Evolutionary conservation across 1,140 invertebrate species (phyloP).

Genomic region (Eupristina koningsbergeri): DNA sequence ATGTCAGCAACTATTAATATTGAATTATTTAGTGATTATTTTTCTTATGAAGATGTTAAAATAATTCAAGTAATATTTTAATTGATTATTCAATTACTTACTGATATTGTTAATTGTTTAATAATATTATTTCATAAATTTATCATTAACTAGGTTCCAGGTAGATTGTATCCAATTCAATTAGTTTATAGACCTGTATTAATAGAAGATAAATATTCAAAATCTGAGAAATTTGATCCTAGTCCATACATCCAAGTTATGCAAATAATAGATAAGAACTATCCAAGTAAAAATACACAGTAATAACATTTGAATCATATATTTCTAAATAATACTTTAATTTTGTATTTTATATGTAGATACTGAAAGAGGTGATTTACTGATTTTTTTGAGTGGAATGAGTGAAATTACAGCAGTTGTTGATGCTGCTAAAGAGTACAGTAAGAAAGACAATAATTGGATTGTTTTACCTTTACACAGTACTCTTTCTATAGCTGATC

Average conservation of each 20-base stretch:
- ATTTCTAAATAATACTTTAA: constrained; percentile 39
- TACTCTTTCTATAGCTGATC: constrained; percentile 91
- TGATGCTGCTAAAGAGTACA: constrained; percentile 90
- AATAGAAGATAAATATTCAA: constrained; percentile 80
- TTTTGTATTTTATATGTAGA: constrained; percentile 74
- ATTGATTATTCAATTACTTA: constrained; percentile 27
- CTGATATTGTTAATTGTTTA: too few relatives aligned
- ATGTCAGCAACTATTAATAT: constrained; percentile 99
- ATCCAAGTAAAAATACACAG: constrained; percentile 75
- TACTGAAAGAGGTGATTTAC: constrained; percentile 92
- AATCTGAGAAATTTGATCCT: constrained; percentile 87
- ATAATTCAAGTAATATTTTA: constrained; percentile 81
- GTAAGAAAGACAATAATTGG: constrained; percentile 87
- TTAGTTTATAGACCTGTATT: constrained; percentile 88
- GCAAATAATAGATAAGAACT: constrained; percentile 93
- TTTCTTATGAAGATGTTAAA: constrained; percentile 83
- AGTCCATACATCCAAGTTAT: constrained; percentile 94
- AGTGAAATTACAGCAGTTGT: constrained; percentile 94
- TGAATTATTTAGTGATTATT: constrained; percentile 92
- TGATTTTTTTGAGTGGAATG: constrained; percentile 97
- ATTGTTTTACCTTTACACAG: constrained; percentile 96
- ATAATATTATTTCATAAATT: constrained; percentile 19
- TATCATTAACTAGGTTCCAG: constrained; percentile 83
- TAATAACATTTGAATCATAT: constrained; percentile 20
- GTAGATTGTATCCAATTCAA: constrained; percentile 93